Base-by-base conservation (phyloP, 2,797 vertebrate genomes). In the Ficedula albicollis region DNA sequence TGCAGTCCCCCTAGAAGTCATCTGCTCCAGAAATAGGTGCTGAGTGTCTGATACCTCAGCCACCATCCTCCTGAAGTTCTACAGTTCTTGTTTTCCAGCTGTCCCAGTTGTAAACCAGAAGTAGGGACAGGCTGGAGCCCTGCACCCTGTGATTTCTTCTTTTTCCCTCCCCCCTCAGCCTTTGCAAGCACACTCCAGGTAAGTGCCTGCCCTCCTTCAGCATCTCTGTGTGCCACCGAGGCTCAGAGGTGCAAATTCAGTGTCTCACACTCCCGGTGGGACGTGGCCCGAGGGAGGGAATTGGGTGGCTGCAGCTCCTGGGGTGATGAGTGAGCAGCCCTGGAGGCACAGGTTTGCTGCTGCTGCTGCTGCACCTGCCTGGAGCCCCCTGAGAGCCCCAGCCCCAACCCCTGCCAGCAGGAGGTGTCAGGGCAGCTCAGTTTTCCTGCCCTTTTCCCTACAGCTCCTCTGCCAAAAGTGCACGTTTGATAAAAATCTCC, bases 171-270 rank as follows among this genome's bases (percentile, higher is more conserved):
- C 21, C n/a, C 8, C 52, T 34, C 46, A 18, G 16, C 52, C 77
- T 84, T 39, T 36, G 52, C 22, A 17, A 82, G 44, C 25, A 41
- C 44, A 3, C 49, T 18, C 25, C 6, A 46, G 73, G 69, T 36
- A 38, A 36, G 60, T 26, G 56, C 43, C 88, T 84, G 84, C 77
- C 83, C 34, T 54, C 52, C 4, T 67, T 63, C 81, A 63, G 74
- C 63, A 5, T 18, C 68, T 25, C 68, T 7, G 27, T 46, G 66
- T 80, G 68, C 92, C 86, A 90, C 80, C 77, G 9, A 22, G 70
- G 54, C 86, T 91, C 83, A 74, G 89, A 96, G 0, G 87, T 95
- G 92, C 64, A 62, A 96, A 97, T 96, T 68, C 58, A 19, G 82
- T 4, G 68, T 92, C 93, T 97, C 64, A 72, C 95, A 96, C 96